Evolutionary conservation across 1,140 invertebrate genomes (phyloP), one percentile per base, ranked within the genome.

Genomic region (Nebria ingens): DNA sequence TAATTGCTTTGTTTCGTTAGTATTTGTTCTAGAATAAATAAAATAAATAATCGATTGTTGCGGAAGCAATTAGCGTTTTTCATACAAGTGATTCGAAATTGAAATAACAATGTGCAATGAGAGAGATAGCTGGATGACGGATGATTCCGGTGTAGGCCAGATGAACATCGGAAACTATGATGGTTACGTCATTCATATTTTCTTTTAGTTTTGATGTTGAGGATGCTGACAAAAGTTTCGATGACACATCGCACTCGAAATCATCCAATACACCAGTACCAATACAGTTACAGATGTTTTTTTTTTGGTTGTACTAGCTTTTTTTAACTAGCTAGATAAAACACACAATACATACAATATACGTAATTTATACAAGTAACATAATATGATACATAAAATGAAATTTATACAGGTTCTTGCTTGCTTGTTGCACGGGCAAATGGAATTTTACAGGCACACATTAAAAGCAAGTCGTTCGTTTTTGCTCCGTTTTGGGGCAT

Each of bases 391-490:
- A 45, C 40, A 45, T 45, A 11, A 11, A 45, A 45, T 17, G 40
- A 45, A 45, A 9, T 45, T 45, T 45, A 45, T 45, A 45, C 40
- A 45, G 40, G 17, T 45, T 45, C 40, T 45, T 45, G 40, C 40
- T 45, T 45, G 17, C 9, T 45, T 9, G 9, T 9, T 17, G 17
- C 40, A 17, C 17, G 17, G 40, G 40, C 40, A 45, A 12, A 45
- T 45, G 40, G 40, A 45, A 45, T 45, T 12, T 45, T 45, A 45
- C 17, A 45, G 17, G 40, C 40, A 45, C 40, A 45, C 40, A 45
- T 45, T 45, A 45, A 45, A 4, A 45, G 40, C 40, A 45, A 45
- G 40, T 45, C 40, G 40, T 45, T 45, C 40, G 40, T 45, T 45
- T 45, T 17, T 45, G 40, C 40, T 45, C 40, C 40, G 17, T 45